Evolutionary conservation across 2,113 vertebrate genomes (phyloP), one percentile per base, ranked within the genome.

Genomic region (Paralichthys olivaceus): DNA sequence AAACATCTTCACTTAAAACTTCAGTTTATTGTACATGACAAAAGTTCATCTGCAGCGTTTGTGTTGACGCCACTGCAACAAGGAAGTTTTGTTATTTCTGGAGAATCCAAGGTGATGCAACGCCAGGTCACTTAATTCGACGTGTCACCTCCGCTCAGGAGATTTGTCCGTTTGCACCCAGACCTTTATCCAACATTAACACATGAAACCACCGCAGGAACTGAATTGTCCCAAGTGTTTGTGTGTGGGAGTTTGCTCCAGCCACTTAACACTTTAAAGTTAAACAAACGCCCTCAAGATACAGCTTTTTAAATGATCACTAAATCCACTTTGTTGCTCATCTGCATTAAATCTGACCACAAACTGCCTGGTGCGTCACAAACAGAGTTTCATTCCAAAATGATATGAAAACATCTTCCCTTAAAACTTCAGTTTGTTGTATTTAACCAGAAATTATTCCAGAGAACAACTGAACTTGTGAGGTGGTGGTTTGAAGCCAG

Each of bases 1-100:
- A 28, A 58, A 58, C 17, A 58, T 19, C 13, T 60, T 28, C 26
- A 23, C 25, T 23, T 51, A 20, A 72, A 34, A 40, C 4, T 59
- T 7, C 3, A 47, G 28, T 13, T 51, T 7, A 28, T 60, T 14
- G 94, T 95, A 95, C 94, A 90, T 62, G 26, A 37, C 74, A 37
- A 56, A 85, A 80, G 81, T 87, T 79, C 22, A 81, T 64, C 45
- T 53, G 58, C 70, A 74, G 1, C 40, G 15, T 76, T 62, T 49
- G 37, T 29, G 40, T 43, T 49, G 57, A 56, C 58, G 47, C 3
- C 7, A 25, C 40, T 64, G 45, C 14, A 22, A 86, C 77, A 47
- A 81, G 83, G 84, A 87, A 87, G 72, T 72, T 67, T 68, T 34
- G 7, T 62, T 25, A 34, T 54, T 67, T 60, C 25, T 45, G 22